Base-by-base conservation (phyloP, 2,888 invertebrate species). In the Rhogogaster chlorosoma region DNA sequence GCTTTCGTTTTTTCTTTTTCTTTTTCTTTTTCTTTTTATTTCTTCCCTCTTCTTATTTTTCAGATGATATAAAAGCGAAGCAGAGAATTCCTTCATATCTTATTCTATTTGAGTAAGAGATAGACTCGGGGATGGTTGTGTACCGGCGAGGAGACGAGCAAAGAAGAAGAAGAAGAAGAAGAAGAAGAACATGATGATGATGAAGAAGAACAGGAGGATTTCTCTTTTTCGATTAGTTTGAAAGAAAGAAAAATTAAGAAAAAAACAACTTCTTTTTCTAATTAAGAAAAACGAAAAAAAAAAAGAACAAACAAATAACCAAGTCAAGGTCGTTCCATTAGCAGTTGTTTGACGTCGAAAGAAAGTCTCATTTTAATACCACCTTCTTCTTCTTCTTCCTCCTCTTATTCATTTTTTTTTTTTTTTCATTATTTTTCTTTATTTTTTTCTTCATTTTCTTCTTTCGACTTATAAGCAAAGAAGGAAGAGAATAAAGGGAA, bases 291-390 rank as follows among this genome's bases (percentile, higher is more conserved):
- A 38, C 15, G 22, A 22, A 32, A 36, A 32, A 22, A 36, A 38
- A n/a, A 29, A 26, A 10, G n/a, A 18, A 78, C 45, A 45, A 15
- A 45, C 45, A 22, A 53, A 36, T 32, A 36, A 18, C 10, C 42
- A 42, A 61, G 61, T 80, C 80, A 61, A 80, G 80, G 80, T 61
- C 61, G 80, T 80, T 80, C 61, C 61, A 80, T 80, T 80, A 61
- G 80, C 80, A 80, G 80, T 80, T 22, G 57, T 61, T 80, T 61
- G n/a, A 80, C 57, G 80, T 61, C 26, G 10, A 26, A 61, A 61
- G 22, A 36, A 80, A 61, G 61, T 80, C 61, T 80, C 38, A 22
- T 80, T 80, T 38, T 80, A 61, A 38, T 61, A 61, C 26, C 22
- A 5, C 26, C 75, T 4, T 49, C 22, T 12, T 29, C 7, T 9